Percentiles rank a stretch among this genome's conserved stretches.
Evolutionary conservation across 2,797 vertebrate genomes (phyloP).

Genomic region (Austrolebias charrua): DNA sequence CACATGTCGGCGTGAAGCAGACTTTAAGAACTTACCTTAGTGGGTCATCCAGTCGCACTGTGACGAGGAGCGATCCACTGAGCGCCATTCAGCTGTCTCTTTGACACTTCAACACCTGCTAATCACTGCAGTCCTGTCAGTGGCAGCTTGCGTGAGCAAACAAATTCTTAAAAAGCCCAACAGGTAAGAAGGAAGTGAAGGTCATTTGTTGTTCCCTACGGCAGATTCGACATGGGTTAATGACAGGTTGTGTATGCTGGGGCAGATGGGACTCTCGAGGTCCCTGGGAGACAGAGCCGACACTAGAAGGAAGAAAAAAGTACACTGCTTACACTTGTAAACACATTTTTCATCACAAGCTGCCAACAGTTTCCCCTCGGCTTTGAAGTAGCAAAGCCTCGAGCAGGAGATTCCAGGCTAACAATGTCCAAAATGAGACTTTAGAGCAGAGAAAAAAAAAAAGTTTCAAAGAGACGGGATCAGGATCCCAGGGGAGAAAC

Average conservation of each 20-base stretch:
- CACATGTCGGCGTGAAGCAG: constrained; percentile 56
- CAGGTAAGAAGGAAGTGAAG: constrained; percentile 35
- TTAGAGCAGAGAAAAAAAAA: constrained; percentile 50
- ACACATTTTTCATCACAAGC: constrained; percentile 51
- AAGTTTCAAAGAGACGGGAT: constrained; percentile 56
- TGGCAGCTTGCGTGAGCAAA: constrained; percentile 58
- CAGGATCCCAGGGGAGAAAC: constrained; percentile 67
- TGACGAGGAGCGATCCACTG: neutral
- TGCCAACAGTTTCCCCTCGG: constrained; percentile 49
- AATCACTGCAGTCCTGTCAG: constrained; percentile 37
- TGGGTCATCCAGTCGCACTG: constrained; percentile 28
- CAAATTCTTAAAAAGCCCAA: constrained; percentile 53
- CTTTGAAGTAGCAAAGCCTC: constrained; percentile 62
- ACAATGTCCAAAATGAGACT: constrained; percentile 60
- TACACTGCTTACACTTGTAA: constrained; percentile 25
- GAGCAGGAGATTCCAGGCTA: constrained; percentile 60
- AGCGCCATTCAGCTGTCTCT: neutral
- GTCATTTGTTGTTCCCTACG: constrained; percentile 54
- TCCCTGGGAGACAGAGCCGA: constrained; percentile 40
- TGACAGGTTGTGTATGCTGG: constrained; percentile 64
- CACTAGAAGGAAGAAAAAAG: constrained; percentile 13
- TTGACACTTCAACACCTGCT: constrained; percentile 41
- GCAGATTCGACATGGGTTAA: constrained; percentile 67
- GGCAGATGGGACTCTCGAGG: constrained; percentile 71
- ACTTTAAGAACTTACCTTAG: constrained; percentile 34